phyloP scores from a whole-genome alignment of 2,113 vertebrate species.

The Sisor rabdophorus region DNA sequence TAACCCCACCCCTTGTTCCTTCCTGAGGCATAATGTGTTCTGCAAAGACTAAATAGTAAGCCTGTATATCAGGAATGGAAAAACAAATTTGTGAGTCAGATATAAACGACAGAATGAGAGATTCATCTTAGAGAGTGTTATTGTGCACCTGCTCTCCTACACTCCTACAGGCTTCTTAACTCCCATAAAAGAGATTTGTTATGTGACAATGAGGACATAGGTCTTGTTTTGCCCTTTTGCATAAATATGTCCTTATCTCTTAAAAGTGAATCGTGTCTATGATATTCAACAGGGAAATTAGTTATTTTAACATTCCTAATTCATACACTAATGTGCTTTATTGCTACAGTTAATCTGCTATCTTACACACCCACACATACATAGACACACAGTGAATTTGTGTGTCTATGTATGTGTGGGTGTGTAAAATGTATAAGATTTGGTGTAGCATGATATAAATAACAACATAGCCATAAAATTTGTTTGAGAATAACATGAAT shows the following conservation, averaged over 20 bases:
- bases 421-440: not conserved
- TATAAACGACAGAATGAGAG: not conserved
- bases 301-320: not conserved
- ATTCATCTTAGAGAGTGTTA: not conserved
- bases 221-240: conserved; percentile 20
- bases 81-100: not conserved
- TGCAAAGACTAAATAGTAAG: conserved; percentile 5
- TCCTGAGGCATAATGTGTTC: not conserved
- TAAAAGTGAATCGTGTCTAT: not conserved
- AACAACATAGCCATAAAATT: not conserved
- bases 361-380: not conserved
- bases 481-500: not conserved
- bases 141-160: not conserved
- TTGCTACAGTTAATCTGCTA: conserved; percentile 6
- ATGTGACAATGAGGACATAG: not conserved
- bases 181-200: conserved; percentile 18
- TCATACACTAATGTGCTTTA: not conserved
- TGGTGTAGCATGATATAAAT: not conserved
- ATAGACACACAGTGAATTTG: not conserved
- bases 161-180: not conserved
- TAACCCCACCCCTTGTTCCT: not conserved
- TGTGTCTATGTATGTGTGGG: not conserved
- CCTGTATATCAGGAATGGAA: not conserved
- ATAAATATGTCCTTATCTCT: conserved; percentile 28
- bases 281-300: not conserved